Evolutionary conservation across 2,888 invertebrate species (phyloP), one percentile per base, ranked within the genome.

Genomic region (Heliconius ismenius): DNA sequence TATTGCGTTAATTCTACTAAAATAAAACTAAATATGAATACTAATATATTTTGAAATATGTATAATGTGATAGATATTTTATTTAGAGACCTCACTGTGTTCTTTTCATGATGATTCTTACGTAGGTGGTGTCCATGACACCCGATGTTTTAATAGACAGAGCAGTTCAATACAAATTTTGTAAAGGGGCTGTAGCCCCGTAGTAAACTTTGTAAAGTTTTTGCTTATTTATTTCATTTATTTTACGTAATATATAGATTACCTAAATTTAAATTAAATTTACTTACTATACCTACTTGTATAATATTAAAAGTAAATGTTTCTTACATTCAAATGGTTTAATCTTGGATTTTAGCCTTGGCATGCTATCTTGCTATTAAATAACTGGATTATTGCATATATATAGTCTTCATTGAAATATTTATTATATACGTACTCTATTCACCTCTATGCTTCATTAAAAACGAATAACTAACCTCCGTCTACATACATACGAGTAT

Each of bases 341-440:
- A 74, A 60, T 43, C 60, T 75, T 75, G 39, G 24, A n/a, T 63
- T 18, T 68, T 49, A 63, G 49, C 75, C 63, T 69, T 75, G 68
- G 39, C 49, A 26, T 69, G 60, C 15, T 28, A 69, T 69, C n/a
- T 54, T 70, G 54, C 28, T 54, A 70, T 70, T n/a, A 54, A 69
- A 75, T 69, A 75, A 69, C 69, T 75, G 28, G 62, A 75, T 75
- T 69, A 69, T 63, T 69, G 54, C 28, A 75, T 62, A 62, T 54
- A 32, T 49, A 62, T 63, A 43, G 75, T 69, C 54, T 75, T 75
- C 54, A 49, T 63, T 75, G 69, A 49, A 69, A 49, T 54, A 49
- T 63, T 75, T 64, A 70, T 64, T 64, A 64, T 63, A 24, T 63
- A 49, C 9, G 54, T 36, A 64, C 26, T 63, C 49, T 43, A 63